Evolutionary conservation across 2,113 vertebrate species (phyloP).

Genomic region (Sakesphorus luctuosus): DNA sequence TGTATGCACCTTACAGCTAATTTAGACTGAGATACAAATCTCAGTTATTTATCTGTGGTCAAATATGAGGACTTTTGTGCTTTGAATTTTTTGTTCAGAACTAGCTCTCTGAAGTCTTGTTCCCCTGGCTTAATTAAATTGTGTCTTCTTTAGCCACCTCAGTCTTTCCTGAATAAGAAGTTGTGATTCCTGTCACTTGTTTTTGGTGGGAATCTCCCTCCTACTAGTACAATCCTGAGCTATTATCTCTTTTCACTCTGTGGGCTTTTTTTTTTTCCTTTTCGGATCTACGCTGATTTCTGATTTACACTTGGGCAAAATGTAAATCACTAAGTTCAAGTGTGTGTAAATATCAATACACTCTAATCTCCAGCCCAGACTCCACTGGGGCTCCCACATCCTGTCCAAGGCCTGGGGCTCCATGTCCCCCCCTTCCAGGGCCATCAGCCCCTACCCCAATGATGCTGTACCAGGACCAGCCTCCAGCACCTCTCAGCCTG

Average conservation of each 20-base stretch:
- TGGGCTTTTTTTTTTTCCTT: neutral
- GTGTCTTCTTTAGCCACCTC: neutral
- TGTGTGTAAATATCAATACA: neutral
- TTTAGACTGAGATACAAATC: neutral
- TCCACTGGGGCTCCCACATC: neutral
- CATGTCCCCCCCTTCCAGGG: accelerated
- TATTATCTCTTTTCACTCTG: neutral
- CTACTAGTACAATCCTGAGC: neutral
- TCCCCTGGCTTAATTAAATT: neutral
- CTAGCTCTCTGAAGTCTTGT: neutral
- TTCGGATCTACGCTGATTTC: neutral
- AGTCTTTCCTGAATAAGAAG: neutral
- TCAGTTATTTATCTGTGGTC: neutral
- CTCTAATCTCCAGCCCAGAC: neutral
- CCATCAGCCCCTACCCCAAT: no score
- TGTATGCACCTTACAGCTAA: neutral
- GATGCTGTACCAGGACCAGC: accelerated
- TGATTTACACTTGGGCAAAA: neutral
- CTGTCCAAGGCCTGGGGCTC: neutral
- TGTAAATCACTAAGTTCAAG: neutral
- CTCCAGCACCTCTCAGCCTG: neutral
- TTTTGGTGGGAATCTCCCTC: neutral
- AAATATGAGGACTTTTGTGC: neutral
- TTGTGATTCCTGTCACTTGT: neutral
- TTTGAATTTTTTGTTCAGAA: neutral